A percentile compares a stretch with the other conserved stretches of the same genome.
Conservation (phyloP, 2,888 invertebrate genomes). For the Epistrophe grossulariae region DNA sequence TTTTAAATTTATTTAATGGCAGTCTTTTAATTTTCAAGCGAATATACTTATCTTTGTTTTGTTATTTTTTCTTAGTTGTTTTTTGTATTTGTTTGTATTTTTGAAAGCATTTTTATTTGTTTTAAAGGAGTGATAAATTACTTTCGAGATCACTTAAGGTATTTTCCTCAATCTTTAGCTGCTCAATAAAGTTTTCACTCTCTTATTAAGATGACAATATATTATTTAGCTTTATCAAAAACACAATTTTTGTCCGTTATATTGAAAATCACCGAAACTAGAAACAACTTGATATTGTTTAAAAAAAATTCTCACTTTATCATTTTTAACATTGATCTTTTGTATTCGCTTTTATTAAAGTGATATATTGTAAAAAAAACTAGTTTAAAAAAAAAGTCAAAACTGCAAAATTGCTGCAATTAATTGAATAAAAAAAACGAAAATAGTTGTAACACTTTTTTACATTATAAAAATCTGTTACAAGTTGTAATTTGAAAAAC, state of each 20-base stretch:
- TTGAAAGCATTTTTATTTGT: background rate
- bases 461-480: conserved; percentile 34
- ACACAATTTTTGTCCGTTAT: conserved; percentile 18
- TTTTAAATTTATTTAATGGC: conserved; percentile 69
- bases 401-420: conserved; percentile 73
- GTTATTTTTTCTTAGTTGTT: conserved; percentile 6
- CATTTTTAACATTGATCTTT: conserved; percentile 23
- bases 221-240: conserved; percentile 8
- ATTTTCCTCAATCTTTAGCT: background rate
- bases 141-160: background rate
- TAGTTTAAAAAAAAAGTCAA: conserved; percentile 71
- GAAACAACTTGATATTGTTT: conserved; percentile 64
- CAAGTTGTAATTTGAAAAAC: conserved; percentile 53
- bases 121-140: background rate
- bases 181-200: background rate
- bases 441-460: conserved; percentile 32
- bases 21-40: conserved; percentile 73
- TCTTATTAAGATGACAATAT: background rate
- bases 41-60: conserved; percentile 29
- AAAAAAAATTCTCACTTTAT: conserved; percentile 32
- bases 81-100: conserved; percentile 28
- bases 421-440: background rate
- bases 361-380: conserved; percentile 56
- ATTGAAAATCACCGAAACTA: conserved; percentile 69
- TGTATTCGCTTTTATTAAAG: conserved; percentile 55